phyloP scores from a whole-genome alignment of 2,888 invertebrate genomes.

The Drosophila lacicola region DNA sequence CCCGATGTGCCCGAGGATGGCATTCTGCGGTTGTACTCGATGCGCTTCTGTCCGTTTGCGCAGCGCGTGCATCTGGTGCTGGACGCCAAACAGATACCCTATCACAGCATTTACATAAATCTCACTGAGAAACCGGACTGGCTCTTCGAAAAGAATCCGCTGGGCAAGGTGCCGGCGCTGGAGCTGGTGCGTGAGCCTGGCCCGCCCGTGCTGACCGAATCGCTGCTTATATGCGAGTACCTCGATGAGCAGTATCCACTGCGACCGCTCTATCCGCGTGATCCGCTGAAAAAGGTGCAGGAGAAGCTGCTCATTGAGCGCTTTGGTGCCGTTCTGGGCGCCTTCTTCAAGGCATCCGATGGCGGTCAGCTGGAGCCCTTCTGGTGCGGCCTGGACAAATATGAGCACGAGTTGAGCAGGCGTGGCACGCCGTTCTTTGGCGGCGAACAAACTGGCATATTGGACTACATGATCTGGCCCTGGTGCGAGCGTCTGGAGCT shows the following conservation, averaged over 20 bases:
- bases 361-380: slow-evolving; percentile 73
- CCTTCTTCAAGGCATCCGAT: slow-evolving; percentile 83
- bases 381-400: slow-evolving; percentile 87
- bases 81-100: slow-evolving; percentile 92
- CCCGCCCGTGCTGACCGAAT: slow-evolving; percentile 89
- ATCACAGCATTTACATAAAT: slow-evolving; percentile 91
- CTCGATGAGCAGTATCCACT: slow-evolving; percentile 92
- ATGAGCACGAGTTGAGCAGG: slow-evolving; percentile 88
- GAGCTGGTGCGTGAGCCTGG: slow-evolving; percentile 88
- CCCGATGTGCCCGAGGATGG: slow-evolving; percentile 88
- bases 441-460: slow-evolving; percentile 90
- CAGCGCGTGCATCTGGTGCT: slow-evolving; percentile 91
- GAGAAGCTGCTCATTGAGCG: slow-evolving; percentile 84
- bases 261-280: slow-evolving; percentile 88
- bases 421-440: slow-evolving; percentile 89
- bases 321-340: slow-evolving; percentile 75
- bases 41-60: slow-evolving; percentile 94
- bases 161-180: slow-evolving; percentile 91
- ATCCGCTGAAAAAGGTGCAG: slow-evolving; percentile 84
- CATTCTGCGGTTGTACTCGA: slow-evolving; percentile 91
- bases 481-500: slow-evolving; percentile 89
- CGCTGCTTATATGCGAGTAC: slow-evolving; percentile 91
- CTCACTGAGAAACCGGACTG: slow-evolving; percentile 93
- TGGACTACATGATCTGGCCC: slow-evolving; percentile 94
- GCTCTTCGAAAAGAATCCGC: slow-evolving; percentile 88